Conservation (phyloP, 2,888 invertebrate genomes). For the Drosophila longiperda region DNA sequence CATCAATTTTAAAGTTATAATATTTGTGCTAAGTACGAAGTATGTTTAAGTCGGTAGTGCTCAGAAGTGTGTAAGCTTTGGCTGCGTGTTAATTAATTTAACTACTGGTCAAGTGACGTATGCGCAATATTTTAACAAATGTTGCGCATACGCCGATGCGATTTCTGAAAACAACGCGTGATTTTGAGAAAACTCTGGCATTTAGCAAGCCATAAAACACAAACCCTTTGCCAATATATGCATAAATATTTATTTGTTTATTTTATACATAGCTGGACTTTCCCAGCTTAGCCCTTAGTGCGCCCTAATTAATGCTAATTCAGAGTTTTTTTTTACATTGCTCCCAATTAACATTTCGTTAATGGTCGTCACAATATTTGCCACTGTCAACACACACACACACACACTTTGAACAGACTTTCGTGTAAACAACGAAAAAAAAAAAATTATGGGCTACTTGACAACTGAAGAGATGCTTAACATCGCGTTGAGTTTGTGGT, state of each 20-base stretch:
- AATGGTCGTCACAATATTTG: constrained; percentile 53
- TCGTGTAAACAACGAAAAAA: constrained; percentile 1
- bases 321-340: constrained; percentile 25
- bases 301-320: constrained; percentile 62
- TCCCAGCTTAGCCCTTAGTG: constrained; percentile 30
- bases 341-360: constrained; percentile 56
- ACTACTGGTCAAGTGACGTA: constrained; percentile 66
- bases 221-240: constrained; percentile 6
- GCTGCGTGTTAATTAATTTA: constrained; percentile 60
- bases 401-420: neutral
- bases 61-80: neutral
- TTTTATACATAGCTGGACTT: neutral
- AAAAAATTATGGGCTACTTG: constrained; percentile 6
- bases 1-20: neutral
- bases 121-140: constrained; percentile 49
- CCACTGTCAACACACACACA: constrained; percentile 29
- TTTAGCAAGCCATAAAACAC: constrained; percentile 58
- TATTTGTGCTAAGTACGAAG: neutral
- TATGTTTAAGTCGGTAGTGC: constrained; percentile 7
- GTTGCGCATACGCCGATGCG: constrained; percentile 61
- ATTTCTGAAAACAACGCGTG: constrained; percentile 11
- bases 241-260: neutral
- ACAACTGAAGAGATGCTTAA: constrained; percentile 46
- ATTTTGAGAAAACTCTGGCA: constrained; percentile 14
- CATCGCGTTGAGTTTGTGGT: constrained; percentile 38